Evolutionary conservation across 2,797 vertebrate genomes (phyloP).

Genomic region (Liasis olivaceus): DNA sequence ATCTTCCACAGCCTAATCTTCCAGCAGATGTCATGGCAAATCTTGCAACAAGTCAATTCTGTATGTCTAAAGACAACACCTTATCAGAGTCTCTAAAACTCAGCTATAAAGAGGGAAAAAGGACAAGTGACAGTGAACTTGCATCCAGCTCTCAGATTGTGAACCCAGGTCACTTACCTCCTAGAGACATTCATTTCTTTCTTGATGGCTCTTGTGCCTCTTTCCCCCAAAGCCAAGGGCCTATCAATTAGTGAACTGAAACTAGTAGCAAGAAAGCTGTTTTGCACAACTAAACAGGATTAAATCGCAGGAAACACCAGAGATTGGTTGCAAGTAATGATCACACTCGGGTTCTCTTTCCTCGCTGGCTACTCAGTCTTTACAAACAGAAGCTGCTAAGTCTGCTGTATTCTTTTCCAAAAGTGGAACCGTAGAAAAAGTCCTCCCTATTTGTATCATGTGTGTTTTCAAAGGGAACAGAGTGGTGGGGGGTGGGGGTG

Average conservation of each 20-base stretch:
- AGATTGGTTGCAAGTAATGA: constrained; percentile 47
- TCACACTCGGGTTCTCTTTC: constrained; percentile 42
- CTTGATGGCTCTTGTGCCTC: constrained; percentile 18
- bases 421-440: constrained; percentile 55
- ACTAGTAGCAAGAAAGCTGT: background rate
- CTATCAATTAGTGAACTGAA: background rate
- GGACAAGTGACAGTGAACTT: background rate
- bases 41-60: background rate
- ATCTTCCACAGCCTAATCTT: background rate
- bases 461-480: constrained; percentile 20
- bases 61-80: background rate
- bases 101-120: background rate
- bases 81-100: background rate
- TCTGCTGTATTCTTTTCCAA: constrained; percentile 50
- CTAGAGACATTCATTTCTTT: constrained; percentile 64
- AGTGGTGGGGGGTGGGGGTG: background rate
- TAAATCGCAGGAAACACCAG: constrained; percentile 34
- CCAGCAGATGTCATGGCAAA: background rate
- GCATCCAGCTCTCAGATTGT: background rate
- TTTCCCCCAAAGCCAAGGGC: constrained; percentile 4
- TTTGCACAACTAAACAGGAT: constrained; percentile 14
- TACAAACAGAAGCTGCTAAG: constrained; percentile 66
- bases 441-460: constrained; percentile 51
- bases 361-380: constrained; percentile 45
- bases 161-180: constrained; percentile 58